phyloP scores from a whole-genome alignment of 2,888 invertebrate species.

The Sepiola atlantica region DNA sequence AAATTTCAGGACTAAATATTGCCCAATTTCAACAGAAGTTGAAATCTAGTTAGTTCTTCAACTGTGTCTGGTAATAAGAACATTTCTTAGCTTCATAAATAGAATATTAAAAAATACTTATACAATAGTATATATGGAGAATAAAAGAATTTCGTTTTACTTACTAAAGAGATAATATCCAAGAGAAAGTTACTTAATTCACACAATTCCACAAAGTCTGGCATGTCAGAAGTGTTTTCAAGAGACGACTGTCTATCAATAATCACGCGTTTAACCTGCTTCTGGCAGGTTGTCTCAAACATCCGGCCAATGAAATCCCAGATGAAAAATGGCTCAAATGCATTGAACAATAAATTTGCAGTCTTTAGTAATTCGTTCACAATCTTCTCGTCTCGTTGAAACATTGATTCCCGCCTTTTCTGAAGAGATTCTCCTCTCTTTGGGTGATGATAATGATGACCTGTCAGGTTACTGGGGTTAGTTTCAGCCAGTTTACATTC shows the following conservation, averaged over 20 bases:
- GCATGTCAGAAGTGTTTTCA: conserved; percentile 68
- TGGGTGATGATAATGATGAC: not conserved
- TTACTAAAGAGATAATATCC: conserved; percentile 79
- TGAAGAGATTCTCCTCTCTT: conserved; percentile 40
- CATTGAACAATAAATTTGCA: conserved; percentile 87
- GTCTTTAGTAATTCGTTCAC: conserved; percentile 84
- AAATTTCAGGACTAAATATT: no score
- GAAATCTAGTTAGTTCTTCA: no score
- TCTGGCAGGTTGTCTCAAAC: conserved; percentile 70
- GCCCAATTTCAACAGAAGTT: no score
- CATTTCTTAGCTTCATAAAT: not conserved
- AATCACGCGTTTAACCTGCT: conserved; percentile 46
- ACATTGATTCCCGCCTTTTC: conserved; percentile 42
- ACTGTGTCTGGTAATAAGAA: no score
- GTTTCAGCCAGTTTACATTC: conserved; percentile 56
- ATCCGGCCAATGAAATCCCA: conserved; percentile 83
- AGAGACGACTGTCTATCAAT: conserved; percentile 41
- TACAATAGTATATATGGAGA: not conserved
- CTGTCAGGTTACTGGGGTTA: not conserved
- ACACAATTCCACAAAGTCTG: conserved; percentile 80
- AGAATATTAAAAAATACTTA: not conserved
- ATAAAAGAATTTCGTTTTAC: conserved; percentile 49
- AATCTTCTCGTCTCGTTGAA: conserved; percentile 51
- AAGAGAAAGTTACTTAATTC: conserved; percentile 84
- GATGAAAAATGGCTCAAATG: conserved; percentile 88